Percentiles rank a stretch among this genome's conserved stretches.
These are phyloP conservation scores for Electrophaes corylata DNA, from an alignment of 2,888 invertebrate genomes.

Conservation along the genomic window DNA sequence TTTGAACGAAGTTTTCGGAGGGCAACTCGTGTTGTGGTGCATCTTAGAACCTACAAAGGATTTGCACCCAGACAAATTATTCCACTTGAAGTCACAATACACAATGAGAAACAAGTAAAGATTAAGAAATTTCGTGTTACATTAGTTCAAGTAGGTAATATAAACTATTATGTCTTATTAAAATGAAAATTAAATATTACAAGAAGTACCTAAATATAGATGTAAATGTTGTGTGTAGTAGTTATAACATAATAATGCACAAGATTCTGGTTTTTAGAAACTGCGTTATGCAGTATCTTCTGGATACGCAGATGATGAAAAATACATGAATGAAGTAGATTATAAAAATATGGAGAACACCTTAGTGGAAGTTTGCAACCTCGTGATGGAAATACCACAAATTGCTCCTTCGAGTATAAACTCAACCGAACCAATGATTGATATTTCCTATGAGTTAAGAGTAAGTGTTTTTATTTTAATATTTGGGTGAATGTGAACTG, in stretches of 20 bases:
- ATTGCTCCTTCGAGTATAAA: slow-evolving; percentile 63
- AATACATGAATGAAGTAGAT: slow-evolving; percentile 52
- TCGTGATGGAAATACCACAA: slow-evolving; percentile 68
- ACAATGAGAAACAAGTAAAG: slow-evolving; percentile 60
- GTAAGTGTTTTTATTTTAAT: slow-evolving; percentile 46
- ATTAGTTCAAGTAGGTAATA: slow-evolving; percentile 60
- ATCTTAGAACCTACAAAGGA: slow-evolving; percentile 63
- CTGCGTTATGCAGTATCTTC: slow-evolving; percentile 59
- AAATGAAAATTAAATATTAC: too few species aligned
- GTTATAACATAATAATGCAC: too few species aligned
- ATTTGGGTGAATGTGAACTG: too few species aligned
- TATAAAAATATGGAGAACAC: slow-evolving; percentile 53
- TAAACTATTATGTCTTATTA: too few species aligned
- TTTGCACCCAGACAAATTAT: slow-evolving; percentile 63
- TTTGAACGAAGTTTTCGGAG: slow-evolving; percentile 58
- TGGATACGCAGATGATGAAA: slow-evolving; percentile 63
- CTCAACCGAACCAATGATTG: slow-evolving; percentile 58
- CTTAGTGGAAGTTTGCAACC: slow-evolving; percentile 53
- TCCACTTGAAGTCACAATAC: slow-evolving; percentile 62
- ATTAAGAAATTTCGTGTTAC: slow-evolving; percentile 58
- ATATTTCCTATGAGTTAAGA: slow-evolving; percentile 64
- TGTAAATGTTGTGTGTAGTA: too few species aligned
- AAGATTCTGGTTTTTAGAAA: slow-evolving; percentile 59
- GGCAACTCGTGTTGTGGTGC: slow-evolving; percentile 51
- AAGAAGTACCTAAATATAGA: neutral